Base-by-base conservation (phyloP, 2,888 invertebrate genomes). In the Andrena fulva region DNA sequence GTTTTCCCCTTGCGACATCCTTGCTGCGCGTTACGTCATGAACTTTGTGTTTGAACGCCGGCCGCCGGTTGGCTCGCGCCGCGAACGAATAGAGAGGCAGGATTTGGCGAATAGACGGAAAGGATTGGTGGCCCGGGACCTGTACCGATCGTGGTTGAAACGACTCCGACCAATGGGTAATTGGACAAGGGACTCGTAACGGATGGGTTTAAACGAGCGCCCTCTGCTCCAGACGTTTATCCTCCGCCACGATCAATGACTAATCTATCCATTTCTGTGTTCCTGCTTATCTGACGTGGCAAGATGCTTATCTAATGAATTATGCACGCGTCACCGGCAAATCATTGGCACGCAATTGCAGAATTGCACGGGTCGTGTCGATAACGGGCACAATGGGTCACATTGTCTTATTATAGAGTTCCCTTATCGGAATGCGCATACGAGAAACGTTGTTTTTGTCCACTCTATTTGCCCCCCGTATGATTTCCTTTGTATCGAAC, bases 221-320 rank as follows among this genome's bases (percentile, higher is more conserved):
- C 80, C 29, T 81, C 81, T 77, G n/a, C 29, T 7, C 10, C 35
- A 31, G 10, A 56, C 29, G 35, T 70, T 24, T 56, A 69, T 52
- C n/a, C 7, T 8, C 7, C 29, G 33, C 10, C 24, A 54, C 24
- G 69, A 74, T 48, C 67, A 16, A 20, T 54, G 20, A 67, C 60
- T 63, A 67, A 70, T 54, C 70, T 69, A 62, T 31, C 66, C 27
- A 50, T 64, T 75, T 20, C 48, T 70, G 3, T 66, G 63, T 68
- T 67, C 27, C 48, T 64, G 29, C 62, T 82, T 79, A 79, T 76
- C 73, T 79, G 84, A 78, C 82, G 84, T 84, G 82, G 84, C 84
- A 75, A 60, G 73, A 73, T 84, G 70, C 70, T 73, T 79, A 84
- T 79, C 82, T 59, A 73, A 84, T 79, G 71, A 77, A 76, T 84